phyloP scores from a whole-genome alignment of 1,140 invertebrate species.

The Drosophila ironensis region DNA sequence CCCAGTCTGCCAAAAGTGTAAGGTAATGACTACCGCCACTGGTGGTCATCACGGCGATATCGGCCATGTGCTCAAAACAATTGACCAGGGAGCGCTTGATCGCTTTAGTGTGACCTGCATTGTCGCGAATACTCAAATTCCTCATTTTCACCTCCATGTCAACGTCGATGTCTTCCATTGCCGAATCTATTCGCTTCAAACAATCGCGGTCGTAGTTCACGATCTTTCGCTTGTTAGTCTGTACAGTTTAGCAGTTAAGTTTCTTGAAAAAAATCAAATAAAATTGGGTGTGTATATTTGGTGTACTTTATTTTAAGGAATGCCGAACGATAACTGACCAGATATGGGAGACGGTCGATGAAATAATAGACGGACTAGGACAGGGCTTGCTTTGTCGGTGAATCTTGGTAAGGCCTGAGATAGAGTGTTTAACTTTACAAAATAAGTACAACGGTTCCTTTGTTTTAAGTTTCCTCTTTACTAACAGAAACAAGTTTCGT shows the following conservation, averaged over 20 bases:
- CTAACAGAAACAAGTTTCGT: too few species aligned
- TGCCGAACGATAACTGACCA: constrained; percentile 4
- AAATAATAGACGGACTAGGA: too few species aligned
- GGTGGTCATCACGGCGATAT: neutral
- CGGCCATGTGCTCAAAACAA: constrained; percentile 3
- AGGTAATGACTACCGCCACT: neutral
- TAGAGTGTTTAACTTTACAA: too few species aligned
- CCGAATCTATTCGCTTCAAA: too few species aligned
- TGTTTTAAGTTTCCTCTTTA: too few species aligned
- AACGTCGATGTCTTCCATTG: neutral
- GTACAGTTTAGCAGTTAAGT: neutral
- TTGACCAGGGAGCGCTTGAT: constrained; percentile 8
- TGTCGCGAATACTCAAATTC: too few species aligned
- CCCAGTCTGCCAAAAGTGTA: neutral
- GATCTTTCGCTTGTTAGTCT: neutral
- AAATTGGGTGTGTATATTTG: neutral
- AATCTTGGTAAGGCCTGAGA: too few species aligned
- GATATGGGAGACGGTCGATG: too few species aligned
- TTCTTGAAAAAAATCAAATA: neutral
- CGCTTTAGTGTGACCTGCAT: neutral
- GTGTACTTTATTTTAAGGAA: constrained; percentile 13
- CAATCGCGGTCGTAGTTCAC: neutral
- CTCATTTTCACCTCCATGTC: neutral
- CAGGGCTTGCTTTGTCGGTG: too few species aligned
- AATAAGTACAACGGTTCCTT: too few species aligned